Evolutionary conservation across 2,888 invertebrate species (phyloP).

Genomic region (Hyposoter dolosus): DNA sequence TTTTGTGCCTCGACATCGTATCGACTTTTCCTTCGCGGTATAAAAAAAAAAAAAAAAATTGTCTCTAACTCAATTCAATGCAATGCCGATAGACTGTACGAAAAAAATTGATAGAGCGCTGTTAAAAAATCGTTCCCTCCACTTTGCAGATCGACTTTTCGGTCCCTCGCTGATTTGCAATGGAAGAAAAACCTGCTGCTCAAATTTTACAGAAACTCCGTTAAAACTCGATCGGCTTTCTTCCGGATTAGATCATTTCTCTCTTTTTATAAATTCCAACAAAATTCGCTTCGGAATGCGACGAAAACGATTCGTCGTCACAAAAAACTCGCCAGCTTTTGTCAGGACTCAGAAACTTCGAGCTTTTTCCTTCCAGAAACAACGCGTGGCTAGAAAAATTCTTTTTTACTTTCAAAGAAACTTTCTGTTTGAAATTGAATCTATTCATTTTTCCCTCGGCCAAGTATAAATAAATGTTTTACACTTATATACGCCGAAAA

Average conservation of each 20-base stretch:
- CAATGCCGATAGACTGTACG: neutral
- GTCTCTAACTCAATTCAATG: constrained; percentile 1
- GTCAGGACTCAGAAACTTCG: neutral
- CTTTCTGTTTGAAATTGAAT: constrained; percentile 7
- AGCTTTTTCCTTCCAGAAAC: neutral
- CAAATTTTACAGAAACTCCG: no score
- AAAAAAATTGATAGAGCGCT: constrained; percentile 14
- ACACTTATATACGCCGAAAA: neutral
- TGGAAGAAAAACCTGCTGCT: neutral
- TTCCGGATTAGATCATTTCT: neutral
- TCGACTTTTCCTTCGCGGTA: constrained; percentile 5
- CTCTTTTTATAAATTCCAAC: neutral
- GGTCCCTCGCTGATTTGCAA: neutral
- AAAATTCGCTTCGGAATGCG: neutral
- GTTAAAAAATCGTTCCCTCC: constrained; percentile 6
- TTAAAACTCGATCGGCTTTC: neutral
- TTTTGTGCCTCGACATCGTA: constrained; percentile 29
- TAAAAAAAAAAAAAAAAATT: neutral
- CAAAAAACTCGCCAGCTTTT: neutral
- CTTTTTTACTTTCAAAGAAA: neutral
- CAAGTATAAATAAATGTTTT: constrained; percentile 21
- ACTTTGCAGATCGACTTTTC: neutral
- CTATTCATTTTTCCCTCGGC: constrained; percentile 13
- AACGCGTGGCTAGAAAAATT: neutral
- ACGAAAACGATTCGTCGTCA: neutral